These are phyloP conservation scores for Acanthosepion pharaonis DNA, from an alignment of 2,888 invertebrate genomes.

Conservation along the genomic window DNA sequence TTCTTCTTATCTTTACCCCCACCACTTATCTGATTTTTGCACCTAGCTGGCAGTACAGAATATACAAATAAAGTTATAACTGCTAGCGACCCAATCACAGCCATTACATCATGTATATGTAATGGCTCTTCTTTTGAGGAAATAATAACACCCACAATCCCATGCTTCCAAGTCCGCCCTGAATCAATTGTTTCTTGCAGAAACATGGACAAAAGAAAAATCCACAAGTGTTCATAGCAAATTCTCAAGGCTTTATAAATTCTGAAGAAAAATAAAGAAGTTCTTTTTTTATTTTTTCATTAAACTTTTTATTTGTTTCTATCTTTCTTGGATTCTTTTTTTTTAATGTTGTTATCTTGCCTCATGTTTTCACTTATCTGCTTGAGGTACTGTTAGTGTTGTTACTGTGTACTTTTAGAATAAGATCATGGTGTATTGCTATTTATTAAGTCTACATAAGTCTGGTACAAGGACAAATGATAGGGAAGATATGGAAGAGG, in stretches of 20 bases:
- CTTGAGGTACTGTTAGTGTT: neutral
- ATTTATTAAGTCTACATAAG: neutral
- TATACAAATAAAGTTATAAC: neutral
- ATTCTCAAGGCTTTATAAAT: neutral
- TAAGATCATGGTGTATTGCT: neutral
- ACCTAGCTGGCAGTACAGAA: neutral
- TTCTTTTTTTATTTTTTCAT: neutral
- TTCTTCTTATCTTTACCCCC: neutral
- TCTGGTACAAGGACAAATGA: neutral
- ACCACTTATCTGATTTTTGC: neutral
- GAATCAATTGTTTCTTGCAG: neutral
- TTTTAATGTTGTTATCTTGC: neutral
- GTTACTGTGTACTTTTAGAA: neutral
- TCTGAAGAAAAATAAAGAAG: neutral
- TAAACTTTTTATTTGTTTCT: neutral
- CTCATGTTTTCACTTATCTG: neutral
- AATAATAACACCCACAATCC: neutral
- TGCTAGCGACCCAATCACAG: neutral
- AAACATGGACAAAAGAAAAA: neutral
- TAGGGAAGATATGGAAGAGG: neutral
- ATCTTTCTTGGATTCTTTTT: neutral
- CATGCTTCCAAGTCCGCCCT: neutral
- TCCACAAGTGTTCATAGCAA: neutral
- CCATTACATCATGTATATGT: slow-evolving; percentile 1
- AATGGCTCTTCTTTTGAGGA: neutral